phyloP scores from a whole-genome alignment of 2,888 invertebrate genomes.

The Dermolepida albohirtum region DNA sequence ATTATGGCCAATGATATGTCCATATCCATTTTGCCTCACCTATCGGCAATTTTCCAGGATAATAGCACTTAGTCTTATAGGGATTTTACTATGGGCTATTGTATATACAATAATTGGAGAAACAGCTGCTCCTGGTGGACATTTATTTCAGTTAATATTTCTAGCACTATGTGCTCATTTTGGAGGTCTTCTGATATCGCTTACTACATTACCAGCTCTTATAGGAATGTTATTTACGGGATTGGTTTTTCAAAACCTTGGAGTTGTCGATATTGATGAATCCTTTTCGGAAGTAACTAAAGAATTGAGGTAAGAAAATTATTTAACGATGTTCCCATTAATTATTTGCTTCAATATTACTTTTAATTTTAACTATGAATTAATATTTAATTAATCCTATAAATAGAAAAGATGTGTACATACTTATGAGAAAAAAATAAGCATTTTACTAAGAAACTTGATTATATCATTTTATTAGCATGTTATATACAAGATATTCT shows the following conservation, averaged over 20 bases:
- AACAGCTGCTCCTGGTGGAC: slow-evolving; percentile 86
- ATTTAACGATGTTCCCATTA: no score
- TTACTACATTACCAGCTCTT: slow-evolving; percentile 84
- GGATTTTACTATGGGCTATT: slow-evolving; percentile 80
- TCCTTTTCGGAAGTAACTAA: slow-evolving; percentile 75
- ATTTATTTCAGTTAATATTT: slow-evolving; percentile 81
- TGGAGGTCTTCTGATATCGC: slow-evolving; percentile 83
- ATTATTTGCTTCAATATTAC: no score
- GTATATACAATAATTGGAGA: slow-evolving; percentile 81
- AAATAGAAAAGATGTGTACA: no score
- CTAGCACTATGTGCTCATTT: slow-evolving; percentile 83
- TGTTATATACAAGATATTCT: no score
- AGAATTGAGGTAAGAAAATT: slow-evolving; percentile 73
- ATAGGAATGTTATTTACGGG: slow-evolving; percentile 91
- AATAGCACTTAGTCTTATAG: slow-evolving; percentile 78
- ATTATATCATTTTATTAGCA: no score
- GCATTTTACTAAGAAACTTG: no score
- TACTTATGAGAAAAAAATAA: no score
- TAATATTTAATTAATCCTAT: neutral
- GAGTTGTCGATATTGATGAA: slow-evolving; percentile 75
- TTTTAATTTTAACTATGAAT: neutral
- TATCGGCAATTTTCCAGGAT: slow-evolving; percentile 86
- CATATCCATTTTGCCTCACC: slow-evolving; percentile 87
- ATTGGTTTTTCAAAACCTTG: slow-evolving; percentile 80
- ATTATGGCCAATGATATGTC: slow-evolving; percentile 83